These are phyloP conservation scores for Lates japonicus DNA, from an alignment of 2,797 vertebrate species.

Conservation along the genomic window DNA sequence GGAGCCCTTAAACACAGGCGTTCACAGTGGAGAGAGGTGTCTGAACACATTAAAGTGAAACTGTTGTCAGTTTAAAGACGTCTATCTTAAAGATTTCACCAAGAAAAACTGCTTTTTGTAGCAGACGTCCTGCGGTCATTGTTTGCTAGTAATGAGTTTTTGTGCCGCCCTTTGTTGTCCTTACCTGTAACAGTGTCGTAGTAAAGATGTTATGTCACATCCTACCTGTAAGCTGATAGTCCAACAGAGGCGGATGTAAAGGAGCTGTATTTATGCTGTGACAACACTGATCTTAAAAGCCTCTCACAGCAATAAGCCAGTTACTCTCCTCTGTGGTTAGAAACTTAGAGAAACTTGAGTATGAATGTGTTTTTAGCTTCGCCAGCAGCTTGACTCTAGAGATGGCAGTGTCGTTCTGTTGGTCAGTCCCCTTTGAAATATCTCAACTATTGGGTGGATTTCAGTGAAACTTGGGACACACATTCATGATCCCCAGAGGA, in stretches of 20 bases:
- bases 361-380: background rate
- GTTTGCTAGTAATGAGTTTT: background rate
- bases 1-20: background rate
- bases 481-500: no score
- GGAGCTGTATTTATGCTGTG: background rate
- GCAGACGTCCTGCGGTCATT: background rate
- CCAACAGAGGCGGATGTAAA: background rate
- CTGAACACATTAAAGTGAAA: background rate
- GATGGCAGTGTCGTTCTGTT: no score
- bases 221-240: constrained; percentile 7
- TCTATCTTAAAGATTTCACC: background rate
- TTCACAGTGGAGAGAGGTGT: background rate
- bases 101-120: background rate
- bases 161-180: background rate
- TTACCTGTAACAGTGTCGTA: background rate
- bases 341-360: constrained; percentile 10
- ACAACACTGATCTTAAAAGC: constrained; percentile 16
- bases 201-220: constrained; percentile 19
- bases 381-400: no score
- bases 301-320: constrained; percentile 27
- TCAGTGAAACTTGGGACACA: no score
- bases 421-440: no score
- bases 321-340: constrained; percentile 30
- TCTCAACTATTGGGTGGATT: no score
- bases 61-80: no score